phyloP scores from a whole-genome alignment of 2,797 vertebrate species.

The Sebastiscus tertius region DNA sequence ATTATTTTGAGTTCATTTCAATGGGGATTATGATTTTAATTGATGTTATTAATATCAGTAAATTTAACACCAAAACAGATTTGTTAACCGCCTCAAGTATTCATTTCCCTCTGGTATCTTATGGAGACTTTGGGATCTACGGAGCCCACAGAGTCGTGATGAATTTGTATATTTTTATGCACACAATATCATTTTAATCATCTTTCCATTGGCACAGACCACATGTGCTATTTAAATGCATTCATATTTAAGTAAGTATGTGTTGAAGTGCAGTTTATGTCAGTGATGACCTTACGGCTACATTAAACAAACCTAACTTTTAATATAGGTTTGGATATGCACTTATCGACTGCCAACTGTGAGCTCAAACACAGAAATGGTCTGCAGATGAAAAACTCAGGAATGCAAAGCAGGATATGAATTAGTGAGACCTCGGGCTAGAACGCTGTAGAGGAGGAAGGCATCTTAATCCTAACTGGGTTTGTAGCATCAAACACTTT shows the following conservation, averaged over 20 bases:
- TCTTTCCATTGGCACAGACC: neutral
- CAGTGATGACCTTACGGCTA: neutral
- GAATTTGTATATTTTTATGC: neutral
- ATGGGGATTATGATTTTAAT: neutral
- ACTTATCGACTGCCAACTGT: neutral
- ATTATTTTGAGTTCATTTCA: neutral
- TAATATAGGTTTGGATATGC: neutral
- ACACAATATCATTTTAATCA: neutral
- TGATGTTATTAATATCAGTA: neutral
- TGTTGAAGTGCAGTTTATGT: neutral
- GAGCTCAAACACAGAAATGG: neutral
- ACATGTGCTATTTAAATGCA: neutral
- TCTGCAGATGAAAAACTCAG: neutral
- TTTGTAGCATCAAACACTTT: constrained; percentile 11
- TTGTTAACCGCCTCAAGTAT: neutral
- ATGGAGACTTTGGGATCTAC: neutral
- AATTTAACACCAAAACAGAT: neutral
- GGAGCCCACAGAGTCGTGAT: neutral
- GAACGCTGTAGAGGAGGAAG: neutral
- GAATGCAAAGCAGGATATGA: constrained; percentile 5
- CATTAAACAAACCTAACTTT: neutral
- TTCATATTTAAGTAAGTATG: neutral
- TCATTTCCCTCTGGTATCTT: neutral
- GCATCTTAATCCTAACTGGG: constrained; percentile 18
- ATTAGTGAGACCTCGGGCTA: constrained; percentile 7